phyloP scores from a whole-genome alignment of 1,140 invertebrate species.

The Spodoptera frugiperda region DNA sequence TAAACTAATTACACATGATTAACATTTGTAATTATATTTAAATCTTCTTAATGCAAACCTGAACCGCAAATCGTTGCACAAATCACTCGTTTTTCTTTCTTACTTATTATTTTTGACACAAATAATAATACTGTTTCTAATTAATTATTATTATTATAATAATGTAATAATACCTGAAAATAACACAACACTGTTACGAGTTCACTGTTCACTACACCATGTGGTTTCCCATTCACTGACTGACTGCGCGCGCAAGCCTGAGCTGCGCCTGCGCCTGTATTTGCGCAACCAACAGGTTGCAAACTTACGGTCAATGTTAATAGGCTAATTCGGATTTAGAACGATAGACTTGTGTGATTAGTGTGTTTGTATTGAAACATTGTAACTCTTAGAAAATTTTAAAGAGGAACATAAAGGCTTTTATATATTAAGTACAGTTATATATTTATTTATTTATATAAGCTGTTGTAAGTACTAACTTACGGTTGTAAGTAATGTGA shows the following conservation, averaged over 20 bases:
- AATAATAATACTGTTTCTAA: no score
- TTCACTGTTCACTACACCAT: conserved; percentile 40
- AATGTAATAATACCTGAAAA: conserved; percentile 43
- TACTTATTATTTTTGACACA: no score
- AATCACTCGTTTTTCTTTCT: no score
- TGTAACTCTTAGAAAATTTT: neutral
- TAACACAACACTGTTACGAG: conserved; percentile 20
- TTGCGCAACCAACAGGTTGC: conserved; percentile 47
- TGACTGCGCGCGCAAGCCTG: conserved; percentile 22
- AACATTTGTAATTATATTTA: no score
- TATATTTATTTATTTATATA: no score
- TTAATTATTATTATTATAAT: neutral
- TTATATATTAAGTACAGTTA: neutral
- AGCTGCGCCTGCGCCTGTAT: conserved; percentile 1
- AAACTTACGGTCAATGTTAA: conserved; percentile 49
- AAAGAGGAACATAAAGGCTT: neutral
- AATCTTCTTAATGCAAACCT: no score
- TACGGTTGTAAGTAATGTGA: no score
- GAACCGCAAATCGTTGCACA: no score
- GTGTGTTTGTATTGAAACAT: neutral
- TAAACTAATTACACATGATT: no score
- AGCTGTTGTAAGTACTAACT: no score
- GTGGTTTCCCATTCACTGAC: conserved; percentile 38
- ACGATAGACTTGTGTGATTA: conserved; percentile 4
- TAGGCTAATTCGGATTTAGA: conserved; percentile 42